Evolutionary conservation across 2,888 invertebrate genomes (phyloP), one percentile per base, ranked within the genome.

Genomic region (Volucella zonaria): DNA sequence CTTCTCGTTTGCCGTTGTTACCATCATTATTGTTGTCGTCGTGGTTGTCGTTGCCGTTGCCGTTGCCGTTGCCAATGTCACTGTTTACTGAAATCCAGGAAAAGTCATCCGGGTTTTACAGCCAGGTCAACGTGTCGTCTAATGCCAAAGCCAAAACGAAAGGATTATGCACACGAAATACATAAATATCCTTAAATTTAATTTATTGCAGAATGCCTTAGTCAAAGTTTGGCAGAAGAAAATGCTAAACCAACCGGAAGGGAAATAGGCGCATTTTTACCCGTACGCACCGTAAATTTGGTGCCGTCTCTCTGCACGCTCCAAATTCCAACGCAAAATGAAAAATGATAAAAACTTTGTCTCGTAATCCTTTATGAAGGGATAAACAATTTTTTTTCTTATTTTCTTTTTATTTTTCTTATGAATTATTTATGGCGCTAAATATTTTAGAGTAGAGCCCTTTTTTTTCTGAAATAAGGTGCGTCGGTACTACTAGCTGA

Each of bases 351-450:
- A 73, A 85, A 85, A 73, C 71, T 76, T 77, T 62, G 75, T 67
- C 80, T 80, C 80, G 71, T 81, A 81, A 85, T 76, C 81, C 81
- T 73, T 85, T 81, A 81, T 71, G 77, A 73, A 77, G 67, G 76
- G 68, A 85, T 77, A 81, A 31, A 31, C 31, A 6, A 6, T 31
- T 31, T 31, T 31, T 31, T 31, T 31, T 31, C 2, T 31, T 6
- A 6, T 31, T 31, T 31, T 31, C 31, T 31, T 31, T n/a, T 31
- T 73, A 81, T 71, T 68, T 73, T 81, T 68, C 80, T 71, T 85
- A 77, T 85, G 81, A 76, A 81, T 85, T 68, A 85, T 85, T 85
- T 81, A 85, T 85, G 80, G 77, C 76, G 49, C 66, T 64, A 77
- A 81, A 77, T 78, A 67, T 67, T 78, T 59, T 56, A 40, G 12